phyloP scores from a whole-genome alignment of 92 coral and sea anemone species.

The Pocillopora grandis region DNA sequence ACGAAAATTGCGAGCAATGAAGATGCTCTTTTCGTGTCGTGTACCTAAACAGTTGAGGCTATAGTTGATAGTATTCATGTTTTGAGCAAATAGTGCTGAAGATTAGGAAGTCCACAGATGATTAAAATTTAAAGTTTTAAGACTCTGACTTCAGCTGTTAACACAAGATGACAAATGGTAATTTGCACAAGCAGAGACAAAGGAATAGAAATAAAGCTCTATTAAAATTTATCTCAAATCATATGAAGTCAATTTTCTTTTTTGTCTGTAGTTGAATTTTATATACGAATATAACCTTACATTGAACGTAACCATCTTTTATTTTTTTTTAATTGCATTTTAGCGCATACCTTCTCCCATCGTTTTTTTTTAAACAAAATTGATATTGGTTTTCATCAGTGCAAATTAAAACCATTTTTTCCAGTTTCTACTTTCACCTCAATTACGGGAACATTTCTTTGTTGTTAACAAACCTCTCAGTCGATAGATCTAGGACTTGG shows the following conservation, averaged over 20 bases:
- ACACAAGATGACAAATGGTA: background rate
- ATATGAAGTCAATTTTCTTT: background rate
- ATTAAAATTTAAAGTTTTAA: conserved; percentile 3
- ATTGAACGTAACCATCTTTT: background rate
- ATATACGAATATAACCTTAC: background rate
- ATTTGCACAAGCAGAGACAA: background rate
- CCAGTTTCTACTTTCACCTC: too few species aligned
- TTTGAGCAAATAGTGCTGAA: background rate
- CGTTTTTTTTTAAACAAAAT: too few species aligned
- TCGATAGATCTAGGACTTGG: too few species aligned
- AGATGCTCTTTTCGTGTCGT: too few species aligned
- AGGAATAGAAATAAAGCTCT: background rate
- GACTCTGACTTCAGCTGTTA: conserved; percentile 17
- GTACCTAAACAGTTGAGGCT: background rate
- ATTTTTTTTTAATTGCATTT: background rate
- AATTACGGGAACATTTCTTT: too few species aligned
- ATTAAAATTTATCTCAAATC: background rate
- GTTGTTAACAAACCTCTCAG: too few species aligned
- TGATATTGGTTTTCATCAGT: too few species aligned
- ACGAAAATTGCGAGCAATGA: too few species aligned
- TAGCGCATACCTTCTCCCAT: background rate
- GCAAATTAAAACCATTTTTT: too few species aligned
- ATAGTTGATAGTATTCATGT: background rate
- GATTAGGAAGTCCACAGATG: background rate
- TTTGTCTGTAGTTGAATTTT: background rate